Evolutionary conservation across 2,113 vertebrate species (phyloP).

Genomic region (Sakesphorus luctuosus): DNA sequence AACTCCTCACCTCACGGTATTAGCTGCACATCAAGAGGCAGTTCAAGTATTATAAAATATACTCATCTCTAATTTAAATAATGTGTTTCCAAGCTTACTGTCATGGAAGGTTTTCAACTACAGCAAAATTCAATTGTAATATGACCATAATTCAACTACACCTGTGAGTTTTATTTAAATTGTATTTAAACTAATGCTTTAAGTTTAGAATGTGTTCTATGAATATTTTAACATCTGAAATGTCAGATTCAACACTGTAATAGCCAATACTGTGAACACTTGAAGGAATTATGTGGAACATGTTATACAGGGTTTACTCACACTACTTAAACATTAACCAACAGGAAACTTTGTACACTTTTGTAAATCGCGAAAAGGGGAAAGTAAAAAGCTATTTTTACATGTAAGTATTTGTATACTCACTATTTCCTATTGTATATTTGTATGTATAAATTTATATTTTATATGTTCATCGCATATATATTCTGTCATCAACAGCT

Average conservation of each 20-base stretch:
- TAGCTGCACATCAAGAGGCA: constrained; percentile 9
- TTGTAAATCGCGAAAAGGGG: constrained; percentile 70
- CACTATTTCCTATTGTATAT: constrained; percentile 78
- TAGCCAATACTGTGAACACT: constrained; percentile 78
- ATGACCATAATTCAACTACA: constrained; percentile 25
- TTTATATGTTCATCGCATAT: constrained; percentile 63
- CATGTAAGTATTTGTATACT: constrained; percentile 78
- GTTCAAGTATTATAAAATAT: constrained; percentile 49
- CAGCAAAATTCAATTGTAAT: constrained; percentile 3
- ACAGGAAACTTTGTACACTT: constrained; percentile 67
- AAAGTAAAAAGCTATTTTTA: constrained; percentile 79
- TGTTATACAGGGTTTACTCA: constrained; percentile 68
- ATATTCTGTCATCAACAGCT: constrained; percentile 38
- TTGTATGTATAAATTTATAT: constrained; percentile 77
- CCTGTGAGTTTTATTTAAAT: constrained; percentile 48
- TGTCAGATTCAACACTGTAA: constrained; percentile 74
- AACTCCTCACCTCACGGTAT: neutral
- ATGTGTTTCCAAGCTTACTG: constrained; percentile 12
- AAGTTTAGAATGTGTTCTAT: constrained; percentile 39
- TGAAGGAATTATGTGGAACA: constrained; percentile 52
- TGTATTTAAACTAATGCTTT: constrained; percentile 61
- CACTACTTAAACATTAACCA: constrained; percentile 63
- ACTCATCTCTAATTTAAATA: constrained; percentile 48
- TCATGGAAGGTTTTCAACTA: constrained; percentile 19
- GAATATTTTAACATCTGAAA: constrained; percentile 52